phyloP scores from a whole-genome alignment of 2,113 vertebrate species.

The Apteryx mantelli region DNA sequence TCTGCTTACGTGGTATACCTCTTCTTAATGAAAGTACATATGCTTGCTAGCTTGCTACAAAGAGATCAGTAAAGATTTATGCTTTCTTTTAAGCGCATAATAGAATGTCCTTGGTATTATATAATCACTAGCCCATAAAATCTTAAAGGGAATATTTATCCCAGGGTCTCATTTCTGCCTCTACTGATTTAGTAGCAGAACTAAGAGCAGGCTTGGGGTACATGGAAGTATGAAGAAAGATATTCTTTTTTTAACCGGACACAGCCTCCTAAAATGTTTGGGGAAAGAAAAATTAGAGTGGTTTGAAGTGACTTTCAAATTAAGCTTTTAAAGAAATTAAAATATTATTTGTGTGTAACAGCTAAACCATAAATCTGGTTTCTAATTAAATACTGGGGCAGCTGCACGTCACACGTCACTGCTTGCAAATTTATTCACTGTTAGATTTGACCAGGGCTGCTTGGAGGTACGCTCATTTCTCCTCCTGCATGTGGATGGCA shows the following conservation, averaged over 20 bases:
- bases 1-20: fast-evolving
- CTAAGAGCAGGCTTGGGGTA: neutral
- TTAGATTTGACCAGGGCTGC: neutral
- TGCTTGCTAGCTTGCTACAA: neutral
- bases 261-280: neutral
- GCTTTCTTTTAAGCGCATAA: neutral
- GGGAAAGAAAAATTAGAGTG: neutral
- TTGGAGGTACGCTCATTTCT: neutral
- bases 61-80: conserved; percentile 5
- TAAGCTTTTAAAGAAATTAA: conserved; percentile 3
- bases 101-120: neutral
- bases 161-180: neutral
- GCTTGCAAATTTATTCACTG: neutral
- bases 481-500: neutral
- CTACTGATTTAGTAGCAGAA: neutral
- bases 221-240: neutral
- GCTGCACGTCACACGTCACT: neutral
- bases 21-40: neutral
- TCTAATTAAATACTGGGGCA: conserved; percentile 15
- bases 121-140: conserved; percentile 31
- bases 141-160: neutral
- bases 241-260: neutral
- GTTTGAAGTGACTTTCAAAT: conserved; percentile 12
- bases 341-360: neutral
- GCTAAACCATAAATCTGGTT: neutral